Evolutionary conservation across 2,113 vertebrate genomes (phyloP).

Genomic region (Melanerpes aurifrons): DNA sequence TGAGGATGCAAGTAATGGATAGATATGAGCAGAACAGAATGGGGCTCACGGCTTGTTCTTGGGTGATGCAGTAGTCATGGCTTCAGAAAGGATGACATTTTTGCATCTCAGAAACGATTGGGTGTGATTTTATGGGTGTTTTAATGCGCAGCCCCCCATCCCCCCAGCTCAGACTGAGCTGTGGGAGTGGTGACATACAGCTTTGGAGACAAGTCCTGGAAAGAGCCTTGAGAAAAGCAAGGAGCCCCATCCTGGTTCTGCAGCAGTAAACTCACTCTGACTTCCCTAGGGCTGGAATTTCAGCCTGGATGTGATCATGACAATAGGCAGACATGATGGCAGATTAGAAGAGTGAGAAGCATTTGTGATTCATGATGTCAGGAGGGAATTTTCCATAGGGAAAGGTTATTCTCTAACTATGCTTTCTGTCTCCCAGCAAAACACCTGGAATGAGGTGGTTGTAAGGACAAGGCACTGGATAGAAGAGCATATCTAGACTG

Average conservation of each 20-base stretch:
- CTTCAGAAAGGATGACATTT: background rate
- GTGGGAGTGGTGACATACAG: background rate
- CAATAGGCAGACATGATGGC: background rate
- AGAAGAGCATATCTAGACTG: too few relatives aligned
- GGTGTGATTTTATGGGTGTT: background rate
- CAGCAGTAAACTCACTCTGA: background rate
- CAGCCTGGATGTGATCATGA: rapidly evolving
- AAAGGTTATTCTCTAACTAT: slow-evolving; percentile 26
- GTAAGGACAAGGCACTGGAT: background rate
- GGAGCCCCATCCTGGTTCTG: background rate
- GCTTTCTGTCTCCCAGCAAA: background rate
- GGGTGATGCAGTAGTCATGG: background rate
- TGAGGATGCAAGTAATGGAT: rapidly evolving
- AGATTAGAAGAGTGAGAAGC: background rate
- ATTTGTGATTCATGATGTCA: background rate
- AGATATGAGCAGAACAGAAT: too few relatives aligned
- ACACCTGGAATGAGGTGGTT: background rate
- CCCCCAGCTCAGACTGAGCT: rapidly evolving
- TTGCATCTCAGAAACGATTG: background rate
- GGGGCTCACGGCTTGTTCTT: background rate
- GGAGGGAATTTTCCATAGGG: background rate
- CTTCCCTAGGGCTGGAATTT: background rate
- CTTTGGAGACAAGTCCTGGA: background rate
- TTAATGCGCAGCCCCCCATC: background rate
- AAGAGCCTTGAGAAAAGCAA: background rate